Base-by-base conservation (phyloP, 1,140 invertebrate genomes). In the Mercenaria mercenaria region DNA sequence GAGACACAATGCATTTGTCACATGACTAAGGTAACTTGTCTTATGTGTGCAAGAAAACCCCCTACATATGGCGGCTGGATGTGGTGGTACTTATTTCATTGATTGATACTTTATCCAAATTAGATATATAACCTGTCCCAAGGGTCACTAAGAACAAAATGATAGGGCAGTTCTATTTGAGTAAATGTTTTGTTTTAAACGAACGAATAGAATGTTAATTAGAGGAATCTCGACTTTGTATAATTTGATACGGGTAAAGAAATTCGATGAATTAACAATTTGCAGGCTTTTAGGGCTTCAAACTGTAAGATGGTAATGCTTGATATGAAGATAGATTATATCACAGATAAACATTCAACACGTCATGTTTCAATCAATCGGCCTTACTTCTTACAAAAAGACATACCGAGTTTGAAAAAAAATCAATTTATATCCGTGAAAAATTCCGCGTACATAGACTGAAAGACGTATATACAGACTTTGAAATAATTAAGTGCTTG, bases 401-500 rank as follows among this genome's bases (percentile, higher is more conserved):
- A 77, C 41, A 50, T 52, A 34, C 29, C 74, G n/a, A 77, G n/a
- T 52, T 52, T 77, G 74, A 50, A 52, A 77, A n/a, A n/a, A 50
- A 77, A 39, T 84, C 82, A 84, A 84, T 84, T 84, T 84, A 82
- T 84, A 69, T 39, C 82, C 64, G 64, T 72, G 43, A 84, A 50
- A 69, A 72, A 67, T 67, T 34, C n/a, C 82, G 47, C 82, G 39
- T 47, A 32, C 20, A 84, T 69, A 72, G 82, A 84, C 82, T 72
- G 20, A 32, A 29, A 50, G 82, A 84, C 82, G 82, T 69, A 32
- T 67, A 61, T n/a, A 56, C 26, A 41, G 59, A 82, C 64, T 67
- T 43, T 26, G 37, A 72, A 64, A 72, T 67, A 50, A 84, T 85
- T 76, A 56, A 74, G 34, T 76, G 43, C 23, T 56, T 74, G 83